phyloP scores from a whole-genome alignment of 2,797 vertebrate genomes.

The Arrhamphus sclerolepis region DNA sequence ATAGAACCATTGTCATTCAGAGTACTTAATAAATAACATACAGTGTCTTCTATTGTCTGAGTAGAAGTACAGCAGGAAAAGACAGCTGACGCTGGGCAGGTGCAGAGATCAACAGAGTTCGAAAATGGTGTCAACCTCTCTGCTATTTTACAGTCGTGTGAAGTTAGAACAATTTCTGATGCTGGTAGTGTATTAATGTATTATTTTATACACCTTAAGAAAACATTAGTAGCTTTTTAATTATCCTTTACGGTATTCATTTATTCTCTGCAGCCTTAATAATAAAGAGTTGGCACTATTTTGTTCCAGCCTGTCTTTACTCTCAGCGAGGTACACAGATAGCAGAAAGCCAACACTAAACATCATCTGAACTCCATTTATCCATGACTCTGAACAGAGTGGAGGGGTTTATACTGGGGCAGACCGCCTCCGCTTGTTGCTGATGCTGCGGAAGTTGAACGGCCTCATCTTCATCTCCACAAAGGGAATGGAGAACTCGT shows the following conservation, averaged over 20 bases:
- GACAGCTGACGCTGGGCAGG: conserved; percentile 59
- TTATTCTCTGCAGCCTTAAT: conserved; percentile 27
- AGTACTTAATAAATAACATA: conserved; percentile 78
- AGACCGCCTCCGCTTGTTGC: conserved; percentile 90
- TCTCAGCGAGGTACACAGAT: conserved; percentile 29
- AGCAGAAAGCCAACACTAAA: conserved; percentile 40
- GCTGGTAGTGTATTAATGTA: conserved; percentile 38
- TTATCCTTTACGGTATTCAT: not conserved
- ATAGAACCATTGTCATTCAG: conserved; percentile 76
- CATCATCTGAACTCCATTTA: conserved; percentile 55
- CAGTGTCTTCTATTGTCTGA: conserved; percentile 71
- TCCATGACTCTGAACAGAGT: conserved; percentile 31
- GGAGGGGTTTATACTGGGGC: conserved; percentile 79
- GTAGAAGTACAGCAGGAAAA: conserved; percentile 82
- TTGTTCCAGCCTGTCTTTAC: conserved; percentile 16
- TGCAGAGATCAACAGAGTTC: conserved; percentile 50
- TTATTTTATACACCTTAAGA: conserved; percentile 48
- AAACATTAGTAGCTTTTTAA: conserved; percentile 57
- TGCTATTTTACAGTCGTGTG: conserved; percentile 31
- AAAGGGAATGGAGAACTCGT: conserved; percentile 97
- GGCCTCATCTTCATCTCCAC: conserved; percentile 99
- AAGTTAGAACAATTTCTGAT: conserved; percentile 22
- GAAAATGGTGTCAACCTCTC: conserved; percentile 38
- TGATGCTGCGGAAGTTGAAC: conserved; percentile 88
- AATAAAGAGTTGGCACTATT: conserved; percentile 2